Evolutionary conservation across 1,140 invertebrate genomes (phyloP), one percentile per base, ranked within the genome.

Genomic region (Charaxes varanes): DNA sequence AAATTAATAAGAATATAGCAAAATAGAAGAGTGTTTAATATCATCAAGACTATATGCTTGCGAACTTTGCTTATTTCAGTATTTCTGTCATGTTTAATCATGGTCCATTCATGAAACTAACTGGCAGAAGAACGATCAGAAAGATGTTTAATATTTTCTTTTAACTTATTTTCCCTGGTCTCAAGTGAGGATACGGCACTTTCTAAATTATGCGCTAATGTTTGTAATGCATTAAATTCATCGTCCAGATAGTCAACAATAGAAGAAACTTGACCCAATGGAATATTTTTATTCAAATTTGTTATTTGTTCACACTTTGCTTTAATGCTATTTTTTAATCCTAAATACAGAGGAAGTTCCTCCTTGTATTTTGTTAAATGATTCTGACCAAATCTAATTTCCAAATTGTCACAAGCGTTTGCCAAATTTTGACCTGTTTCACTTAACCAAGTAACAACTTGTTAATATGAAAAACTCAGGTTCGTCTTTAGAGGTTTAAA

Each of bases 341-440:
- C 89, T 36, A 90, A 81, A 72, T 95, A 91, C 0, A 90, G 86
- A 0, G 93, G 91, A 15, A 97, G 72, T 79, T 98, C 95, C 57
- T 94, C 93, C 67, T 91, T 92, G 62, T 96, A 97, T 80, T 93
- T 94, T 6, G 89, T 86, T 4, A 97, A 80, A 69, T 89, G 91
- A 16, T 88, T 88, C 58, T 92, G 90, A 6, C 92, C 92, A 55
- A 89, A 90, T 57, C 96, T 92, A 12, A 91, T 88, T 84, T 97
- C 94, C 37, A 91, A 88, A 64, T 92, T 90, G 58, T 91, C 89
- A 14, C 90, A 87, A 40, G 92, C 91, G 62, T 91, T 89, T 14
- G 89, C 89, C 2, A 97, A 79, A 14, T 87, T 88, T 53, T 90
- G 88, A 47, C 92, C 91, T 4, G 93, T 95, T 53, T 93, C 90